Evolutionary conservation across 35 echinoderm and acorn worm genomes (phyloP).

Genomic region (Amphiura filiformis): DNA sequence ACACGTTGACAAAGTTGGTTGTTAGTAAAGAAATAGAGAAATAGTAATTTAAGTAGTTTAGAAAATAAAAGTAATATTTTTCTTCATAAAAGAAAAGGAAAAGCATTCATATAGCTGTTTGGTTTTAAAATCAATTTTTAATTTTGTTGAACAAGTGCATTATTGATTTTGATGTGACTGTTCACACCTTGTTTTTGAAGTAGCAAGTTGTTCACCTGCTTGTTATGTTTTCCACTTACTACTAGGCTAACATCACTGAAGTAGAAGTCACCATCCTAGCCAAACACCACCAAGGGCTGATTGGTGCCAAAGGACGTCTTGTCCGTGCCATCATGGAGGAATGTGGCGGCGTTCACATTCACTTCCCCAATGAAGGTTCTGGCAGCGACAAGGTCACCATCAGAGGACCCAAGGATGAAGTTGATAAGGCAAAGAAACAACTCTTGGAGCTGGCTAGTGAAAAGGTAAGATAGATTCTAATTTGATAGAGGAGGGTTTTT

Average conservation of each 20-base stretch:
- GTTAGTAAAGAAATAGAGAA: too few relatives aligned
- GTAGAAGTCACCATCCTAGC: conserved; percentile 78
- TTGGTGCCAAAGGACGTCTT: conserved; percentile 88
- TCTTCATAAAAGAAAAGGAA: too few relatives aligned
- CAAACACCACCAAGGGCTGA: conserved; percentile 89
- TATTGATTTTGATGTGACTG: too few relatives aligned
- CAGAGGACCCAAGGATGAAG: conserved; percentile 91
- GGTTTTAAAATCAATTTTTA: too few relatives aligned
- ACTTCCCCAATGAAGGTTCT: conserved; percentile 76
- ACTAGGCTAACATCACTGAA: conserved; percentile 82
- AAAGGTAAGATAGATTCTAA: conserved; percentile 39
- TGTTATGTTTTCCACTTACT: not conserved
- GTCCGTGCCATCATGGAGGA: conserved; percentile 89
- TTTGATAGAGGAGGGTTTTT: too few relatives aligned
- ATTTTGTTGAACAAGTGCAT: too few relatives aligned
- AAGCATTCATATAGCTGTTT: too few relatives aligned
- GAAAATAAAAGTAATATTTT: too few relatives aligned
- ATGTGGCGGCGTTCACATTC: conserved; percentile 70
- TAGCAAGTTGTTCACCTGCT: too few relatives aligned
- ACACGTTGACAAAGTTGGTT: too few relatives aligned
- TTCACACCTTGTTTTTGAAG: too few relatives aligned
- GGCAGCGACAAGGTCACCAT: conserved; percentile 77
- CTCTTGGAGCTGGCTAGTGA: conserved; percentile 82
- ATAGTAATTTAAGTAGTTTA: too few relatives aligned
- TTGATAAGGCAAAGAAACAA: conserved; percentile 91